These are phyloP conservation scores for Lagria hirta DNA, from an alignment of 2,888 invertebrate species.

Conservation along the genomic window DNA sequence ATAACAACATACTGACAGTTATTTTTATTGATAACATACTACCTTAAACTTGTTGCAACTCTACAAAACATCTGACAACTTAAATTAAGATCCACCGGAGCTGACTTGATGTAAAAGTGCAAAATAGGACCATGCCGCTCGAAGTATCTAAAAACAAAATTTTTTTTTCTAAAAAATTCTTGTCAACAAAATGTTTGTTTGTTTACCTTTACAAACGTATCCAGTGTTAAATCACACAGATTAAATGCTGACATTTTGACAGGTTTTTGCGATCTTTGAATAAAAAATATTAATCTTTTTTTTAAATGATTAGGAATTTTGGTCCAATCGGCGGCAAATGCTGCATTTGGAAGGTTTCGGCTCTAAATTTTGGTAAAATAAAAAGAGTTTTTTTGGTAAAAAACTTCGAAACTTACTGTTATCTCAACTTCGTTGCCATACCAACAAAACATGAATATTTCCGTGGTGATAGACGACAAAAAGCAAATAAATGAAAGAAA, in stretches of 20 bases:
- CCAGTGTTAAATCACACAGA: slow-evolving; percentile 10
- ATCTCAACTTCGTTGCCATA: slow-evolving; percentile 13
- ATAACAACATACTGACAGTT: too few relatives aligned
- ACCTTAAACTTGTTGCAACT: too few relatives aligned
- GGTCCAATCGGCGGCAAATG: slow-evolving; percentile 9
- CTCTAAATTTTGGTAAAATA: too few relatives aligned
- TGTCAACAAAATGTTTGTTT: too few relatives aligned
- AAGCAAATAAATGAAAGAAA: slow-evolving; percentile 4
- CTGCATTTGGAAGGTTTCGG: slow-evolving; percentile 7
- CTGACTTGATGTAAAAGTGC: slow-evolving; percentile 7
- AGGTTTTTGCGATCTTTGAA: slow-evolving; percentile 4
- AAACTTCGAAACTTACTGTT: too few relatives aligned
- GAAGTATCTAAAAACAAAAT: slow-evolving; percentile 8
- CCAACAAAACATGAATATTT: slow-evolving; percentile 17
- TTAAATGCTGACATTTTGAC: slow-evolving; percentile 5
- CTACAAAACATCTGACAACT: too few relatives aligned
- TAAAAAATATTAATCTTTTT: slow-evolving; percentile 12
- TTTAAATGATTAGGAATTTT: slow-evolving; percentile 3
- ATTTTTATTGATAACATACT: too few relatives aligned
- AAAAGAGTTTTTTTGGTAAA: too few relatives aligned
- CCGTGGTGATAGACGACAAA: not conserved
- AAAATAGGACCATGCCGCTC: slow-evolving; percentile 10
- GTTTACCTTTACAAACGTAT: slow-evolving; percentile 8
- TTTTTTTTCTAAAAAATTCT: too few relatives aligned
- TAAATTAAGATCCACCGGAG: slow-evolving; percentile 6